Conservation (phyloP, 2,888 invertebrate genomes). For the Chirona hameri region DNA sequence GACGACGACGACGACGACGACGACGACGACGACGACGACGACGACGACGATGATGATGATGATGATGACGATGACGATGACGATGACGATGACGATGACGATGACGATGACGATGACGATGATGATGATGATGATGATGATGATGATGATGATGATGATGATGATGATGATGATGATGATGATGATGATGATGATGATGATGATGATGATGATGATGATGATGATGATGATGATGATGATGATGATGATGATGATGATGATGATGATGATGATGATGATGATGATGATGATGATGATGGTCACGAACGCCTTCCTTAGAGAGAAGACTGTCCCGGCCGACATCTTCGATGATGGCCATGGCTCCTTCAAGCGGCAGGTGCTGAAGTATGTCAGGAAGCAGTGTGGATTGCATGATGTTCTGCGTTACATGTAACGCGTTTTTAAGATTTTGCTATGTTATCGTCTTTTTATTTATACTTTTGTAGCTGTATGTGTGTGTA, state of each 20-base stretch:
- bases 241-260: constrained; percentile 22
- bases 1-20: constrained; percentile 22
- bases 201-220: constrained; percentile 22
- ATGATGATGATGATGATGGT: constrained; percentile 22
- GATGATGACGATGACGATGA: constrained; percentile 22
- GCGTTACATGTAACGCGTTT: too few relatives aligned
- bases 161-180: constrained; percentile 22
- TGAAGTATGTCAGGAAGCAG: too few relatives aligned
- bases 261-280: constrained; percentile 22
- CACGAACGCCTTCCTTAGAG: too few relatives aligned
- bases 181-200: constrained; percentile 22
- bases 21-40: constrained; percentile 22
- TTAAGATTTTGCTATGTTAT: too few relatives aligned
- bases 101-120: constrained; percentile 22
- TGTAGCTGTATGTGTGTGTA: too few relatives aligned
- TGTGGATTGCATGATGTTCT: too few relatives aligned
- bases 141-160: constrained; percentile 22
- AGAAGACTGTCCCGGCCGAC: too few relatives aligned
- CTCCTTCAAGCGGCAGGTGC: too few relatives aligned
- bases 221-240: constrained; percentile 22
- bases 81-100: constrained; percentile 22
- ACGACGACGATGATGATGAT: constrained; percentile 22
- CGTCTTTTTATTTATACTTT: too few relatives aligned
- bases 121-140: constrained; percentile 22
- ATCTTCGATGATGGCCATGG: too few relatives aligned